A percentile compares a stretch with the other conserved stretches of the same genome.
Conservation (phyloP, 2,888 invertebrate species). For the Clostera curtula region DNA sequence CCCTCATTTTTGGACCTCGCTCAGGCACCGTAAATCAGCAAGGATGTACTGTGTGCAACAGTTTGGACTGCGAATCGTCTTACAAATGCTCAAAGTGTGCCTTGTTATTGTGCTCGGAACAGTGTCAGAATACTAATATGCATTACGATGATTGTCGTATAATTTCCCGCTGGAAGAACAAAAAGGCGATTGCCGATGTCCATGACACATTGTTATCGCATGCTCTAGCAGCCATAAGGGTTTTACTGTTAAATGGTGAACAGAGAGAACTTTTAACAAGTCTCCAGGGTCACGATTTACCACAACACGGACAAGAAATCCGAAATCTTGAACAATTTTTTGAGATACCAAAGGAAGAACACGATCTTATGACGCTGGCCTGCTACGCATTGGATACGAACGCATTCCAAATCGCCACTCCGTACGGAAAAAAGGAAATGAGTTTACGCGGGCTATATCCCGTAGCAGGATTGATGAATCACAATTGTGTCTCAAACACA, state of each 20-base stretch:
- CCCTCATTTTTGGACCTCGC: conserved; percentile 82
- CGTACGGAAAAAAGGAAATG: conserved; percentile 57
- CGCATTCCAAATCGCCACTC: conserved; percentile 77
- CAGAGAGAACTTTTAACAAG: conserved; percentile 66
- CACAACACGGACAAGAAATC: conserved; percentile 76
- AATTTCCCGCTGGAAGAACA: conserved; percentile 74
- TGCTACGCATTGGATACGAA: conserved; percentile 79
- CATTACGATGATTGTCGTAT: conserved; percentile 80
- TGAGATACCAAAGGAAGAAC: conserved; percentile 70
- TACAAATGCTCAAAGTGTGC: conserved; percentile 78
- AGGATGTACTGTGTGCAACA: conserved; percentile 80
- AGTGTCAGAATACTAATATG: conserved; percentile 73
- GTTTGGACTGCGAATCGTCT: conserved; percentile 48
- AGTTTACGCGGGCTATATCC: conserved; percentile 80
- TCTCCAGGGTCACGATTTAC: conserved; percentile 69
- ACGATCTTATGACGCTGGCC: conserved; percentile 72
- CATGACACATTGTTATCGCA: conserved; percentile 49
- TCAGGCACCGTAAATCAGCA: conserved; percentile 68
- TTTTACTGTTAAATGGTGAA: conserved; percentile 50
- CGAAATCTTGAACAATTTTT: conserved; percentile 65
- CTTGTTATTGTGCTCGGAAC: conserved; percentile 79
- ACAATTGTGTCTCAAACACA: conserved; percentile 80
- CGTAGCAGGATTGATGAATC: conserved; percentile 80
- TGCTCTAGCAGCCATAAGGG: conserved; percentile 54
- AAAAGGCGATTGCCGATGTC: conserved; percentile 53